Conservation (phyloP, 1,140 invertebrate genomes). For the Drosophila kepulauana region DNA sequence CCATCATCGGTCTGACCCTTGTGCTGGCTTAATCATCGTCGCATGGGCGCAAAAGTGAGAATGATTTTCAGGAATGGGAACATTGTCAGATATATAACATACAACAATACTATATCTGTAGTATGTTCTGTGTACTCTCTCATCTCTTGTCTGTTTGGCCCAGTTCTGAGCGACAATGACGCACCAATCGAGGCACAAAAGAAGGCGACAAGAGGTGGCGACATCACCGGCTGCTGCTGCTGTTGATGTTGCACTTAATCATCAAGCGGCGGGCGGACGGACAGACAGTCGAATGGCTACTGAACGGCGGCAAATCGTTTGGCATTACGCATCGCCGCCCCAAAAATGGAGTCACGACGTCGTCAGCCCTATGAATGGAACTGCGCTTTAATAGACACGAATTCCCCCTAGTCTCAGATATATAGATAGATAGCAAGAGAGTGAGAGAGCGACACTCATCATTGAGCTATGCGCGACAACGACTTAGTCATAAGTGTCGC, state of each 20-base stretch:
- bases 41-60: slow-evolving; percentile 53
- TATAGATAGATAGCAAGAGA: too few relatives aligned
- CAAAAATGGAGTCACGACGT: slow-evolving; percentile 76
- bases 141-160: slow-evolving; percentile 61
- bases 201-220: slow-evolving; percentile 35
- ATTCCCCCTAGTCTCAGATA: slow-evolving; percentile 15
- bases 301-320: slow-evolving; percentile 54
- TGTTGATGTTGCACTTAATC: slow-evolving; percentile 73
- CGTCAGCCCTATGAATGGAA: slow-evolving; percentile 51
- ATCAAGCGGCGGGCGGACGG: slow-evolving; percentile 31
- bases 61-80: slow-evolving; percentile 41
- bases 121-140: slow-evolving; percentile 18
- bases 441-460: slow-evolving; percentile 56
- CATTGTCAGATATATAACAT: slow-evolving; percentile 14
- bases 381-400: slow-evolving; percentile 60
- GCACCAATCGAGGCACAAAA: slow-evolving; percentile 42
- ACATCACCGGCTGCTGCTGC: slow-evolving; percentile 59
- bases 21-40: slow-evolving; percentile 45
- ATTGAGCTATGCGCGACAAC: slow-evolving; percentile 30
- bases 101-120: background rate
- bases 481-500: slow-evolving; percentile 62
- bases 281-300: slow-evolving; percentile 48
- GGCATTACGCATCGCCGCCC: slow-evolving; percentile 73
- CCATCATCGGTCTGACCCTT: slow-evolving; percentile 54
- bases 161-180: slow-evolving; percentile 70